Evolutionary conservation across 53 echinoderm and acorn worm species (phyloP).

Genomic region (Astropecten irregularis): DNA sequence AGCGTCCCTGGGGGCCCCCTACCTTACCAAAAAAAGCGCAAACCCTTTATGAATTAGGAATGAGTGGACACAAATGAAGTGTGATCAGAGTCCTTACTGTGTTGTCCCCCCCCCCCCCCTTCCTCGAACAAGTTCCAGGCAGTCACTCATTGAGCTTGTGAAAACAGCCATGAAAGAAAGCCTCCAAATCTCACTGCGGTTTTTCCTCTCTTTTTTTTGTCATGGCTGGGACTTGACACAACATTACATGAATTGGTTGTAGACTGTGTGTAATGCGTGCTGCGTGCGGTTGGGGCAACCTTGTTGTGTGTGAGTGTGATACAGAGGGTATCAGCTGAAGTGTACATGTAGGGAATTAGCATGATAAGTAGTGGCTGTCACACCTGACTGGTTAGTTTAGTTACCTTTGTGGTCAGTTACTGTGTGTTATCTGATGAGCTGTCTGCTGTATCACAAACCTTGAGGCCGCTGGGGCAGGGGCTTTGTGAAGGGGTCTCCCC

Average conservation of each 20-base stretch:
- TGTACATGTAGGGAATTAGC: too few species aligned
- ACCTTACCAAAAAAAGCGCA: slow-evolving; percentile 38
- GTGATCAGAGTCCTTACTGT: neutral
- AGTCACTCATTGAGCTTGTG: slow-evolving; percentile 40
- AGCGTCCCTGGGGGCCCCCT: slow-evolving; percentile 37
- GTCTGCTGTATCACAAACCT: too few species aligned
- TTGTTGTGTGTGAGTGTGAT: too few species aligned
- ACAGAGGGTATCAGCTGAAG: too few species aligned
- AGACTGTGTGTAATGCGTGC: neutral
- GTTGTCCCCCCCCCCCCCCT: too few species aligned
- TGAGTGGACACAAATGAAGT: slow-evolving; percentile 47
- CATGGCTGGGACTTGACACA: slow-evolving; percentile 20
- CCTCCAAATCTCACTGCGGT: neutral
- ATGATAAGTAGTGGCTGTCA: slow-evolving; percentile 19
- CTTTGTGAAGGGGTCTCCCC: too few species aligned
- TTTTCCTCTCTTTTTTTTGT: slow-evolving; percentile 2
- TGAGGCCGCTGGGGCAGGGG: too few species aligned
- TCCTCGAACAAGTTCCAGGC: neutral
- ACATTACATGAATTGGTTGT: slow-evolving; percentile 7
- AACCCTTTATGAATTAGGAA: slow-evolving; percentile 1
- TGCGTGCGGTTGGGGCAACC: neutral
- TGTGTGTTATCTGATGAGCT: neutral
- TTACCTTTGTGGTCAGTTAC: neutral
- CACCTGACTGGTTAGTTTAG: slow-evolving; percentile 43
- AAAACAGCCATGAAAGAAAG: slow-evolving; percentile 31